These are phyloP conservation scores for Manis crassicaudata DNA, from an alignment of 2,797 vertebrate species.

Conservation along the genomic window DNA sequence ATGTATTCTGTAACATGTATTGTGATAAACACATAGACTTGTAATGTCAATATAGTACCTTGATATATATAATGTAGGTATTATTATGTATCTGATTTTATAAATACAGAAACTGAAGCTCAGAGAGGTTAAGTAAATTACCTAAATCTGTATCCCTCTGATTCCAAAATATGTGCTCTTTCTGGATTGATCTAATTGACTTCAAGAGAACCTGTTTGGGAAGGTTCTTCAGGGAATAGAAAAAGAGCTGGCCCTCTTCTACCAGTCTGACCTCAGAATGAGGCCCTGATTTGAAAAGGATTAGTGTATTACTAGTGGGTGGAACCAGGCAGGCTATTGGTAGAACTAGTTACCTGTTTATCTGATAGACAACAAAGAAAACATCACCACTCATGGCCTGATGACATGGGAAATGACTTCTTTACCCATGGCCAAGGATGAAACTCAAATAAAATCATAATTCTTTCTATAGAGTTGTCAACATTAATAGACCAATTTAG, in stretches of 20 bases:
- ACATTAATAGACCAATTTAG: not conserved
- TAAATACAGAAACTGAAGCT: not conserved
- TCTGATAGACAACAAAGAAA: not conserved
- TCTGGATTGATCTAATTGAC: not conserved
- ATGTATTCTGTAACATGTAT: not conserved
- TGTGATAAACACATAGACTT: not conserved
- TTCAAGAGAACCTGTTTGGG: not conserved
- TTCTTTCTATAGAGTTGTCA: not conserved
- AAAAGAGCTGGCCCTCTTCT: not conserved
- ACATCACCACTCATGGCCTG: not conserved
- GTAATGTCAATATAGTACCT: not conserved
- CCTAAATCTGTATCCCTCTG: not conserved
- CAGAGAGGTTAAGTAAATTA: constrained; percentile 16
- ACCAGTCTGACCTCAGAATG: not conserved
- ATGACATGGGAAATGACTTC: not conserved
- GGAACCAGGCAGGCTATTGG: not conserved
- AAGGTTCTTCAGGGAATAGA: not conserved
- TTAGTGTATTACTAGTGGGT: not conserved
- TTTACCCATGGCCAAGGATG: not conserved
- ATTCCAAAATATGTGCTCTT: constrained; percentile 28
- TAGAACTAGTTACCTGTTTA: not conserved
- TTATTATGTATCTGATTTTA: constrained; percentile 1
- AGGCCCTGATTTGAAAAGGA: not conserved
- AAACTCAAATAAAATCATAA: not conserved
- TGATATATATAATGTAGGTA: not conserved